These are phyloP conservation scores for Dryococelus australis DNA, from an alignment of 2,888 invertebrate species.

Conservation along the genomic window DNA sequence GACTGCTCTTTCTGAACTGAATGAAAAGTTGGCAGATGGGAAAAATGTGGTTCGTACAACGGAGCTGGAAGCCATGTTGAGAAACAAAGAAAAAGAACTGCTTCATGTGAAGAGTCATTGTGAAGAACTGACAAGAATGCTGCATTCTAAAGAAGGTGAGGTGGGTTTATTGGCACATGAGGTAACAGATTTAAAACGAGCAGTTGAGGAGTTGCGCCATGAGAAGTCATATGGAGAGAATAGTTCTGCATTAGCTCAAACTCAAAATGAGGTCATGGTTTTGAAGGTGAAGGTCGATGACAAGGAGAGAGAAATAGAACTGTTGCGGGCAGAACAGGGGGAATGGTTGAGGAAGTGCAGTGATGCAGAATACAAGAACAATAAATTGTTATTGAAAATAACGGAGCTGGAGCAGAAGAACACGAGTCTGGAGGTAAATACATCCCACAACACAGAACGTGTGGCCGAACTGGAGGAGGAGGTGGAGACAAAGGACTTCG, in stretches of 20 bases:
- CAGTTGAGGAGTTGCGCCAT: not conserved
- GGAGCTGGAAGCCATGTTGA: constrained; percentile 22
- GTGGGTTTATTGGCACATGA: not conserved
- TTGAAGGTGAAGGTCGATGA: constrained; percentile 23
- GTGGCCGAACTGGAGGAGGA: constrained; percentile 26
- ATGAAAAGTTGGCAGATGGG: constrained; percentile 30
- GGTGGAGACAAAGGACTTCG: constrained; percentile 51
- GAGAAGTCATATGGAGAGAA: not conserved
- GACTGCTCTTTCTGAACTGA: constrained; percentile 29
- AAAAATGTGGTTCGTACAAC: constrained; percentile 24
- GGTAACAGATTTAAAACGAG: not conserved
- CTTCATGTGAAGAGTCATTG: constrained; percentile 23
- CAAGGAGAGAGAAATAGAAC: constrained; percentile 19
- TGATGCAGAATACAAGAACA: constrained; percentile 9
- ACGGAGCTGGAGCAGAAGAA: constrained; percentile 4
- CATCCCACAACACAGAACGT: not conserved
- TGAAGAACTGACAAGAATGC: not conserved
- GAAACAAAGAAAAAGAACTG: constrained; percentile 23
- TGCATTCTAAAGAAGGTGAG: not conserved
- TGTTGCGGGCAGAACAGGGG: constrained; percentile 23
- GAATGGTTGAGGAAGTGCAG: not conserved
- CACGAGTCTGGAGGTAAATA: not conserved
- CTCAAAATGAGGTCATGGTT: constrained; percentile 40
- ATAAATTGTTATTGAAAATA: constrained; percentile 19
- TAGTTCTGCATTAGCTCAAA: constrained; percentile 44